Evolutionary conservation across 2,888 invertebrate genomes (phyloP), one percentile per base, ranked within the genome.

Genomic region (Chrysotoxum bicinctum): DNA sequence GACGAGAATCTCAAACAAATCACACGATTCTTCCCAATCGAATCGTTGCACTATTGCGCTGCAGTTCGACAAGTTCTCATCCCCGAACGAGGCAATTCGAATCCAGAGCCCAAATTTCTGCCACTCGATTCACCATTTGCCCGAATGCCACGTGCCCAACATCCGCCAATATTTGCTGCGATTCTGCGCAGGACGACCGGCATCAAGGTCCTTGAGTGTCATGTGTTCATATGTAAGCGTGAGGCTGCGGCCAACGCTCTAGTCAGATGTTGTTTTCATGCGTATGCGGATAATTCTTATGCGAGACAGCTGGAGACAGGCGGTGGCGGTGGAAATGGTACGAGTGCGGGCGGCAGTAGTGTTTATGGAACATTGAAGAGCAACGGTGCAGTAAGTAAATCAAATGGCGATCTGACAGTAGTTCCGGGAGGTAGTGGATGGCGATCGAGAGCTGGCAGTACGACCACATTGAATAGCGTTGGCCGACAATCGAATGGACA

Each of bases 181-280:
- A 99, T 99, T 86, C 93, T 99, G 88, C 94, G 99, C 62, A 94
- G 99, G 87, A 99, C 98, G 58, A 96, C 97, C 64, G 99, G 99
- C 70, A 98, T 99, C 89, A 99, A 99, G 93, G 98, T 98, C 75
- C 94, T 99, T 87, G 99, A 99, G 93, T 99, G 99, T 93, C 99
- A 99, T 93, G 98, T 98, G 87, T 99, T 99, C 92, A 98, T 99
- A 90, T 98, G 98, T 93, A 97, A 98, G 89, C 95, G 98, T 77
- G 98, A 98, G 92, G 97, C 98, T 91, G 99, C 99, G 58, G 99
- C 99, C 87, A 98, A 99, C 92, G 99, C 99, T 88, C 94, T 99
- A 90, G 99, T 99, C 87, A 94, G 98, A 89, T 98, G 98, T 92
- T 98, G 98, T 93, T 99, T 99, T 93, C 98, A 98, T 93, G 98